Base-by-base conservation (phyloP, 1,140 invertebrate species). In the Adelges cooleyi region DNA sequence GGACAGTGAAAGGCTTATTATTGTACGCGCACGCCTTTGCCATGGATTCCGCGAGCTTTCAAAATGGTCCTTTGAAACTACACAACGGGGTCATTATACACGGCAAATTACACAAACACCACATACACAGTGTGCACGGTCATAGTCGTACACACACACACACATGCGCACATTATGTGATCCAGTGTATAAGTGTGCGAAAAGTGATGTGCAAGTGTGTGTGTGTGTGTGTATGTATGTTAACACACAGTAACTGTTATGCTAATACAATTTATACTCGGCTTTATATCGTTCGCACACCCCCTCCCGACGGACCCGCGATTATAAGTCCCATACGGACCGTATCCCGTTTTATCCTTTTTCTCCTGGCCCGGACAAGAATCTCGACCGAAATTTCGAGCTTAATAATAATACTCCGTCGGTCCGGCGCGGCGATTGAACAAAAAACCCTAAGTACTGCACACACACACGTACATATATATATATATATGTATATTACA, bases 231-330 rank as follows among this genome's bases (percentile, higher is more conserved):
- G 29, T 11, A 11, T 33, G 5, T 33, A 33, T 33, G 29, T 33
- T 33, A 33, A 33, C 29, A 33, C 11, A 33, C 29, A 33, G 29
- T 33, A 33, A 33, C 18, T 10, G 52, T 59, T 46, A 46, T 59
- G 54, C 9, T 59, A 59, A 59, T 59, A 29, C 23, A 38, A 59
- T 44, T 59, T 59, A 59, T 56, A 25, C 53, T 11, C 40, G 40
- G 54, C n/a, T 59, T 59, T 59, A 53, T 22, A 33, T 11, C 29
- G 5, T 33, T 33, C 11, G 29, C 29, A 33, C 11, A 11, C 29
- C 11, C 11, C 29, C 11, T 5, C 29, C 11, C 11, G 5, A 33
- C 29, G 11, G 29, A 33, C 29, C 29, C 29, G 11, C 29, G 29
- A 33, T 33, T 33, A 33, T 33, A 33, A 33, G 29, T 33, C 11